Base-by-base conservation (phyloP, 2,797 vertebrate species). In the Aulostomus chinensis region DNA sequence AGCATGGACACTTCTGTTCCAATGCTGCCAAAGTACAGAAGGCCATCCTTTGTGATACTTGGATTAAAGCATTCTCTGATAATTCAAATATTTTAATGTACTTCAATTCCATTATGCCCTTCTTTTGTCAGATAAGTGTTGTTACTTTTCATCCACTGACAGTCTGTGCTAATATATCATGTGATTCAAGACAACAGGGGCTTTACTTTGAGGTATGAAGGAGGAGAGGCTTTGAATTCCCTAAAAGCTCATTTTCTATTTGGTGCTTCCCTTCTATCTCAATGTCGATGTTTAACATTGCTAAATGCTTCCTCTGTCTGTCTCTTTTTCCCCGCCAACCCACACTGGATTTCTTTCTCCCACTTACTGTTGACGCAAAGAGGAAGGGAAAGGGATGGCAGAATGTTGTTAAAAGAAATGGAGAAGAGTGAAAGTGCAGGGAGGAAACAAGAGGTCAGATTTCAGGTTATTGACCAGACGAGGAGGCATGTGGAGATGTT, bases 391-490 rank as follows among this genome's bases (percentile, higher is more conserved):
- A n/a, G n/a, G n/a, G n/a, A n/a, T n/a, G n/a, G n/a, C n/a, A n/a
- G n/a, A n/a, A n/a, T n/a, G n/a, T n/a, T n/a, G n/a, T n/a, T n/a
- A n/a, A n/a, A n/a, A n/a, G n/a, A n/a, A n/a, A n/a, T n/a, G 65
- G 67, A 67, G 41, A 47, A 37, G 33, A 66, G 72, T 9, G 32
- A 65, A 68, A 60, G 73, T 74, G 76, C 73, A 59, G 50, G 56
- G 57, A 69, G 78, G 79, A 84, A 80, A 81, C 67, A 57, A 57
- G 60, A 68, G 77, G 62, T 84, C 71, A 56, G 72, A 65, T 87
- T 82, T 82, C 82, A 76, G 72, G 32, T 70, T 76, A 84, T 82
- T 24, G 62, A 85, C 45, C 67, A 13, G 62, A 24, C 50, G 11
- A 47, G 58, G 61, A 66, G 63, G 67, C 69, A 60, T 35, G 61